These are phyloP conservation scores for Drosophila cognata DNA, from an alignment of 2,888 invertebrate genomes.

Conservation along the genomic window DNA sequence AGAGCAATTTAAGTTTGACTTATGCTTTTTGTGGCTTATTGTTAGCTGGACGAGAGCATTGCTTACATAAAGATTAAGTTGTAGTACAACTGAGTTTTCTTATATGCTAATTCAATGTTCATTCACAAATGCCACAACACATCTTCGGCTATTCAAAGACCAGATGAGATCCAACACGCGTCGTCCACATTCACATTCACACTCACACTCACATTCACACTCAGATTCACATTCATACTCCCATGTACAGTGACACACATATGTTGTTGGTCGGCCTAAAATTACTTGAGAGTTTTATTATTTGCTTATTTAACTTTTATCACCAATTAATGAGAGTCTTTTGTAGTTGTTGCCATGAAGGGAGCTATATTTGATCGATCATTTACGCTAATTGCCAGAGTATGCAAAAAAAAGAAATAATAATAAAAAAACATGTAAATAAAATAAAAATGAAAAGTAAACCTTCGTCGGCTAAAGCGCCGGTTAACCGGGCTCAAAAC, in stretches of 20 bases:
- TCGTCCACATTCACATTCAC: background rate
- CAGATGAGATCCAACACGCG: constrained; percentile 9
- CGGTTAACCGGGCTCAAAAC: constrained; percentile 12
- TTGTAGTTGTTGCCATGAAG: constrained; percentile 42
- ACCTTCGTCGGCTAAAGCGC: constrained; percentile 10
- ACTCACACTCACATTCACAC: background rate
- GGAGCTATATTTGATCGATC: constrained; percentile 63
- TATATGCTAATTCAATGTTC: constrained; percentile 32
- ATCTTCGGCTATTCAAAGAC: constrained; percentile 9
- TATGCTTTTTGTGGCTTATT: constrained; percentile 4
- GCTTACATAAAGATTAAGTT: constrained; percentile 1
- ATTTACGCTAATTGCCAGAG: constrained; percentile 73
- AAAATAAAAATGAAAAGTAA: constrained; percentile 56
- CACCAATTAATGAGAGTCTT: constrained; percentile 66
- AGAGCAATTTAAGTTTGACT: background rate
- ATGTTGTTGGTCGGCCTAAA: constrained; percentile 42
- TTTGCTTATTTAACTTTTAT: constrained; percentile 82
- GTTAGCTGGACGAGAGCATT: background rate
- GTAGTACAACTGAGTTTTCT: background rate
- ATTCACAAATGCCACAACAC: constrained; percentile 27
- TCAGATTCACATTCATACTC: constrained; percentile 3
- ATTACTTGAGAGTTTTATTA: constrained; percentile 70
- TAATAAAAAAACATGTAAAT: constrained; percentile 35
- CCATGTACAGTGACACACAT: constrained; percentile 31
- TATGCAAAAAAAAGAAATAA: constrained; percentile 52